Conservation (phyloP, 1,140 invertebrate species). For the Bacillus rossius region DNA sequence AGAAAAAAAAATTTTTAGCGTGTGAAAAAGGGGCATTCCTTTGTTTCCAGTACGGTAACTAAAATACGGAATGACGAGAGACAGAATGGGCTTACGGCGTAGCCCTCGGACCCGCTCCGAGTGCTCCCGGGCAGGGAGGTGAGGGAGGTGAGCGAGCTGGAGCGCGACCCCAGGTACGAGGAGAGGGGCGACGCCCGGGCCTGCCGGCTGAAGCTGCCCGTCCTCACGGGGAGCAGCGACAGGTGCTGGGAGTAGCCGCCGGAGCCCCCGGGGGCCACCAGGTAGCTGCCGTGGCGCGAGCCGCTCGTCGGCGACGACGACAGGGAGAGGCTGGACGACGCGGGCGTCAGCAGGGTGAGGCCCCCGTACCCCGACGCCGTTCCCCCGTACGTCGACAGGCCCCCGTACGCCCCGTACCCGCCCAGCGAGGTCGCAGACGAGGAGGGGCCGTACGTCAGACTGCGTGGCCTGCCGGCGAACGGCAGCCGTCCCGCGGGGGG, state of each 20-base stretch:
- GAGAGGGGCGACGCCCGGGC: conserved; percentile 7
- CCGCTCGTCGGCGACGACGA: conserved; percentile 16
- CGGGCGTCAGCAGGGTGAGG: conserved; percentile 45
- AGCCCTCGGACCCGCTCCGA: conserved; percentile 57
- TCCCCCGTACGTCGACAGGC: conserved; percentile 50
- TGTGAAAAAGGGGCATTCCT: too few species aligned
- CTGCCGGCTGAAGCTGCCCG: conserved; percentile 6
- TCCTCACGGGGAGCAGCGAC: not conserved
- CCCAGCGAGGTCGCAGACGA: not conserved
- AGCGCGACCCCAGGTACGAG: conserved; percentile 13
- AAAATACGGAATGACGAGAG: too few species aligned
- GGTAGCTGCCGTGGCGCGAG: conserved; percentile 1
- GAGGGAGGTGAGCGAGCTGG: conserved; percentile 19
- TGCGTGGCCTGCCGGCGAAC: too few species aligned
- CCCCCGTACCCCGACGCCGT: conserved; percentile 57
- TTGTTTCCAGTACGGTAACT: too few species aligned
- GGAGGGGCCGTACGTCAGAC: not conserved
- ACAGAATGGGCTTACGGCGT: conserved; percentile 50
- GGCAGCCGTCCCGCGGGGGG: too few species aligned
- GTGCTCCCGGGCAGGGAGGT: conserved; percentile 28
- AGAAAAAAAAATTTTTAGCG: not conserved
- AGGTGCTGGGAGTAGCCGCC: not conserved
- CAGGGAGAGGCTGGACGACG: conserved; percentile 41
- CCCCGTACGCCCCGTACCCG: not conserved
- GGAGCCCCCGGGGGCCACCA: not conserved